Base-by-base conservation (phyloP, 35 echinoderm and acorn worm genomes). In the Stichopus chloronotus region DNA sequence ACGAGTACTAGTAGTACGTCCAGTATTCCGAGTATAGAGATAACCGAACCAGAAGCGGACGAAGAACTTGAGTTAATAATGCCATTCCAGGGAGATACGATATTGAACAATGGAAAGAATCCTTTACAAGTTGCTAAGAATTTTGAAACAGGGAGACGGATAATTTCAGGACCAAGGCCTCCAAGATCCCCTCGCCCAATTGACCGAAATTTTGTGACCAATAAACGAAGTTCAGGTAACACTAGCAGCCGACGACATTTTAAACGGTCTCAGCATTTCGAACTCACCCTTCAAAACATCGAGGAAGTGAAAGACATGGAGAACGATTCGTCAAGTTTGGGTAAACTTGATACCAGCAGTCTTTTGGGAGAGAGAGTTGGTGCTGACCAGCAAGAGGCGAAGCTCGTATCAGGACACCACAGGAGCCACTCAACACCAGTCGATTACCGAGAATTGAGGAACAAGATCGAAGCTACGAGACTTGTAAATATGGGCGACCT, bases 391-490 rank as follows among this genome's bases (percentile, higher is more conserved):
- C 16, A 21, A 23, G 22, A 63, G 8, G 19, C 71, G 10, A 8
- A 4, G 52, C 79, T 6, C 7, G 8, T 83, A 19, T 2, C 22
- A 5, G n/a, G 8, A 9, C 90, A 91, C n/a, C 53, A 14, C 17
- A 91, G 90, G 54, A 91, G 72, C 25, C 74, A 91, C 23, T 91
- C 90, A 9, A 91, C 90, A 58, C 90, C 90, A 24, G 90, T 91
- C 43, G 52, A 91, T 91, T 91, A 78, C 54, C 76, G 90, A 23
- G 90, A 91, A n/a, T n/a, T 91, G 72, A 91, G 90, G 52, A 55
- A 78, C 20, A 91, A 91, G 72, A 78, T 91, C 52, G 71, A 91
- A 22, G 90, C 69, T 78, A 91, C 52, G 21, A 77, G 71, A 59
- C 25, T 91, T 53, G 90, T 91, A 19, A 91, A 56, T 59, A 91